These are phyloP conservation scores for Carcina quercana DNA, from an alignment of 2,888 invertebrate species.

Conservation along the genomic window DNA sequence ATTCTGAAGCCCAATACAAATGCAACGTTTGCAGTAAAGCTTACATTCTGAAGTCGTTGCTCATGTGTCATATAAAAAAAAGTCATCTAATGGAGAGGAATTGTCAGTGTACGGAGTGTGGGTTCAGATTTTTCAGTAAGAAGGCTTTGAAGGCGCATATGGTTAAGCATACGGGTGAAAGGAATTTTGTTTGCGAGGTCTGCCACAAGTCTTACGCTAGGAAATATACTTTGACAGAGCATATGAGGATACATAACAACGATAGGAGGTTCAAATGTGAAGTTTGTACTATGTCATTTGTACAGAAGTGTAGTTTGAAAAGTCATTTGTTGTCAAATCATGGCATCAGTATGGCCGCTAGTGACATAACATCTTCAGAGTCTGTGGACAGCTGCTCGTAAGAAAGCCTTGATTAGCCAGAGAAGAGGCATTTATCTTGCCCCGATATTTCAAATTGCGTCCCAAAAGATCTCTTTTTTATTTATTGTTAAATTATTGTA, in stretches of 20 bases:
- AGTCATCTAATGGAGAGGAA: slow-evolving; percentile 64
- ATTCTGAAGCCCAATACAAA: slow-evolving; percentile 53
- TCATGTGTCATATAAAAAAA: slow-evolving; percentile 59
- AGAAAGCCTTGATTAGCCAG: too few species aligned
- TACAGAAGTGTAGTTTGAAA: slow-evolving; percentile 58
- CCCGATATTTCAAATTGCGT: too few species aligned
- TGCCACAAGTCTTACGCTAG: slow-evolving; percentile 57
- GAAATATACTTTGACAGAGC: slow-evolving; percentile 49
- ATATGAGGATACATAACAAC: slow-evolving; percentile 59
- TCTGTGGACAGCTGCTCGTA: too few species aligned
- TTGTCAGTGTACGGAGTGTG: slow-evolving; percentile 65
- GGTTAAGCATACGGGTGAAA: slow-evolving; percentile 61
- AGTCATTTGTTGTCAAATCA: slow-evolving; percentile 55
- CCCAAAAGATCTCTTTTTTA: too few species aligned
- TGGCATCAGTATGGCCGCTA: slow-evolving; percentile 49
- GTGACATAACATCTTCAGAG: slow-evolving; percentile 32
- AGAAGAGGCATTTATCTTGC: too few species aligned
- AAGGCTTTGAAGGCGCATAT: slow-evolving; percentile 68
- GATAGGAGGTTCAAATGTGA: slow-evolving; percentile 54
- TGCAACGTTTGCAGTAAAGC: slow-evolving; percentile 53
- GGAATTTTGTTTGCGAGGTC: slow-evolving; percentile 43
- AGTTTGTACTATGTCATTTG: slow-evolving; percentile 44
- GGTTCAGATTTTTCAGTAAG: slow-evolving; percentile 66
- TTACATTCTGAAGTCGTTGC: slow-evolving; percentile 46
- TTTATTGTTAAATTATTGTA: too few species aligned